Conservation (phyloP, 2,888 invertebrate genomes). For the Neoaliturus tenellus region DNA sequence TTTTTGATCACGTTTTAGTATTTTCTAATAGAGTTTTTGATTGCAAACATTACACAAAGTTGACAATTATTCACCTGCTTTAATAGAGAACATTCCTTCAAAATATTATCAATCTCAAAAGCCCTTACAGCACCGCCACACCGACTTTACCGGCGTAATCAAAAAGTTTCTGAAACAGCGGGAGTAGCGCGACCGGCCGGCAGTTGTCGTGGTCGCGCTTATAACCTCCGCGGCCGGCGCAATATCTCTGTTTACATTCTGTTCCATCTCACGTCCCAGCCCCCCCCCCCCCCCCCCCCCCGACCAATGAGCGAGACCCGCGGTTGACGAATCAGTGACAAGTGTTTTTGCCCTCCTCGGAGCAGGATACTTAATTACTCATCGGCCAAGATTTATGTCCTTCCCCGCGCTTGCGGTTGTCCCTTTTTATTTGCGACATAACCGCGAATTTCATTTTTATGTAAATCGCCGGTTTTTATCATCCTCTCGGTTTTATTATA, state of each 20-base stretch:
- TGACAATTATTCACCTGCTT: no score
- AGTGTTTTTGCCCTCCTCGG: conserved; percentile 35
- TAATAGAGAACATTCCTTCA: no score
- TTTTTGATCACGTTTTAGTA: no score
- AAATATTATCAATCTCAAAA: no score
- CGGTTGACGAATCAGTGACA: conserved; percentile 50
- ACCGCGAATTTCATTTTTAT: conserved; percentile 30
- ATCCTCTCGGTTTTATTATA: conserved; percentile 6
- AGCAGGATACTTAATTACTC: conserved; percentile 34
- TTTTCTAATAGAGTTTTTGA: no score
- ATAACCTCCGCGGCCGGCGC: conserved; percentile 21
- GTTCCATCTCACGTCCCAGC: conserved; percentile 53
- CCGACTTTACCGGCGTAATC: no score
- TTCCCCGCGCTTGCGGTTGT: conserved; percentile 5
- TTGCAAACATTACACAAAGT: no score
- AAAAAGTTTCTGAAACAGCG: neutral
- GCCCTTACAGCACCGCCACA: no score
- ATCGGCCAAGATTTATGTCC: conserved; percentile 19
- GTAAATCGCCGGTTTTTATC: conserved; percentile 21
- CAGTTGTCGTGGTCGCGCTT: neutral
- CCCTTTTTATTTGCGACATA: conserved; percentile 24
- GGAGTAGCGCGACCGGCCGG: conserved; percentile 14
- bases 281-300: neutral
- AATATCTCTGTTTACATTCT: conserved; percentile 55
- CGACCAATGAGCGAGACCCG: conserved; percentile 23